A percentile compares a stretch with the other conserved stretches of the same genome.
Evolutionary conservation across 2,888 invertebrate species (phyloP).

Genomic region (Cecidostiba fungosa): DNA sequence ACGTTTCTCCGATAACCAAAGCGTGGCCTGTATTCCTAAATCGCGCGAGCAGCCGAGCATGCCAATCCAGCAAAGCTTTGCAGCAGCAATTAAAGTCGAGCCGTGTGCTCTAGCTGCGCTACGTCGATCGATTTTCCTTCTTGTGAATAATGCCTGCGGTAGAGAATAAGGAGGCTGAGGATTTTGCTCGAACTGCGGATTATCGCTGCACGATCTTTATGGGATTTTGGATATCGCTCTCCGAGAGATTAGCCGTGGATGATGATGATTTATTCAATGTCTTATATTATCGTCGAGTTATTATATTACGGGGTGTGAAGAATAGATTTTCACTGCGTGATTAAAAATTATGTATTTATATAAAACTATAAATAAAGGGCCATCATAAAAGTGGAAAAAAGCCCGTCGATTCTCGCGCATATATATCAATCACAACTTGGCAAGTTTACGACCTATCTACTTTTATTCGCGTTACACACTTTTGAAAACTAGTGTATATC

Average conservation of each 20-base stretch:
- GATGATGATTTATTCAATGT: background rate
- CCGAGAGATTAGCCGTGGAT: background rate
- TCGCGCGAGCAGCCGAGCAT: background rate
- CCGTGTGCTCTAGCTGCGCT: background rate
- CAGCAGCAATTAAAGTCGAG: conserved; percentile 33
- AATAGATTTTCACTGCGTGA: no score
- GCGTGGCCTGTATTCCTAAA: conserved; percentile 30
- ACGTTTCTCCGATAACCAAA: conserved; percentile 52
- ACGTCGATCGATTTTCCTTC: conserved; percentile 18
- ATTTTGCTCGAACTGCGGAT: conserved; percentile 11
- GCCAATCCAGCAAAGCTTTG: conserved; percentile 28
- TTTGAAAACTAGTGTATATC: background rate
- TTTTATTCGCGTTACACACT: conserved; percentile 2
- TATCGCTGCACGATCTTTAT: background rate
- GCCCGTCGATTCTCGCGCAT: background rate
- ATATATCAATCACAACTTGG: conserved; percentile 24
- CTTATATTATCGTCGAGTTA: no score
- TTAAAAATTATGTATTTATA: no score
- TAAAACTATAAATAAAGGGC: background rate
- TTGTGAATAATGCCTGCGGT: background rate
- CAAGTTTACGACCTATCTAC: conserved; percentile 24
- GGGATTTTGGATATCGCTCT: no score
- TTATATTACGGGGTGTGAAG: no score
- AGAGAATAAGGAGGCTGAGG: background rate
- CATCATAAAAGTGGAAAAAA: background rate